phyloP scores from a whole-genome alignment of 2,888 invertebrate genomes.

The Petrolisthes manimaculis region DNA sequence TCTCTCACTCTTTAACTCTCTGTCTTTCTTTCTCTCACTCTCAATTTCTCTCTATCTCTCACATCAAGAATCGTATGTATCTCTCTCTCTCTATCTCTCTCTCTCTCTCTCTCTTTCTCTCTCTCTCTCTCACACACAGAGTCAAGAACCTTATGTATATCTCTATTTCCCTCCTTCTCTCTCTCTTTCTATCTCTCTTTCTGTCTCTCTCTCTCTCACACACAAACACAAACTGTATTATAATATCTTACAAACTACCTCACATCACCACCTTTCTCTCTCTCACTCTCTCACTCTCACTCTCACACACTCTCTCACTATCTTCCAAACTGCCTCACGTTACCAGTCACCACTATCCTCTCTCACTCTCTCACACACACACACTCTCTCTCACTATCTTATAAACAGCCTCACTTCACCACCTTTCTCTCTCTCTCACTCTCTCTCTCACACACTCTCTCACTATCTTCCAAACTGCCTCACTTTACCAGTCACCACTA shows the following conservation, averaged over 20 bases:
- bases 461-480: background rate
- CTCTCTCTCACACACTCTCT: background rate
- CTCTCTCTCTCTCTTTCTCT: conserved; percentile 32
- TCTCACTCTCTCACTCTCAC: background rate
- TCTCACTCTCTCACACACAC: background rate
- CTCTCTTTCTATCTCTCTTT: too few relatives aligned
- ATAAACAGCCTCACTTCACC: background rate
- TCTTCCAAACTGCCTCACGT: background rate
- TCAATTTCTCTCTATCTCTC: too few relatives aligned
- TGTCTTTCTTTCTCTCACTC: too few relatives aligned
- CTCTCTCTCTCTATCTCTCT: too few relatives aligned
- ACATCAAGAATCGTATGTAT: too few relatives aligned
- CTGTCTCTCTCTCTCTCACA: too few relatives aligned
- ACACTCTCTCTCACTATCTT: background rate
- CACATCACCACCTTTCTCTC: background rate
- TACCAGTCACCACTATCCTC: background rate
- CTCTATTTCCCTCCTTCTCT: too few relatives aligned
- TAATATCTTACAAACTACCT: background rate
- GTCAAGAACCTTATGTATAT: background rate
- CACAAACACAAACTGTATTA: background rate
- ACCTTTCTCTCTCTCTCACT: background rate
- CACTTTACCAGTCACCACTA: background rate
- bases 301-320: background rate
- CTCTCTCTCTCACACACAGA: conserved; percentile 22
- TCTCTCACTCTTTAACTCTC: too few relatives aligned